Conservation (phyloP, 2,113 vertebrate species). For the Motacilla alba region DNA sequence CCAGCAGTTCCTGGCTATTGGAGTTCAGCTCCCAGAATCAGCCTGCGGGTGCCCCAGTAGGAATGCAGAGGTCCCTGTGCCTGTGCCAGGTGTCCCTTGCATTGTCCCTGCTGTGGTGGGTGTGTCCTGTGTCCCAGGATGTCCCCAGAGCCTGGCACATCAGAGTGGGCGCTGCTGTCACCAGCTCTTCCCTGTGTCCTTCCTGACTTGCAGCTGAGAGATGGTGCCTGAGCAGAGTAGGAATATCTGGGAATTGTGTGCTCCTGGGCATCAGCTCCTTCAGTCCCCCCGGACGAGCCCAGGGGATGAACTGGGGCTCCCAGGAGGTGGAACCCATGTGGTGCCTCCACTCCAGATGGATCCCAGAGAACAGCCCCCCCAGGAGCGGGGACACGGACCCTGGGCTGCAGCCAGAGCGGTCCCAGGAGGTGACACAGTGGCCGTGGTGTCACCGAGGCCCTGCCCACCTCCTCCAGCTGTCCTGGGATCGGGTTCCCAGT, state of each 20-base stretch:
- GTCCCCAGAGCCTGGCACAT: not conserved
- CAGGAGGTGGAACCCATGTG: rapidly evolving
- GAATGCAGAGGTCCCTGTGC: not conserved
- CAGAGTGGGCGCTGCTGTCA: not conserved
- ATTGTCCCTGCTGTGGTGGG: not conserved
- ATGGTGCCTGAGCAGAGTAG: rapidly evolving
- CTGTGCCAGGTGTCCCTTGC: not conserved
- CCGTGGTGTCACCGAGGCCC: rapidly evolving
- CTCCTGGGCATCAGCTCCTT: not conserved
- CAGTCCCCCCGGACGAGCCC: rapidly evolving
- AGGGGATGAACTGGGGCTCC: not conserved
- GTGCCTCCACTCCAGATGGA: rapidly evolving
- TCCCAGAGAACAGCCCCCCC: not conserved
- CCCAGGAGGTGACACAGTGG: not conserved
- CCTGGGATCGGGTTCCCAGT: not conserved
- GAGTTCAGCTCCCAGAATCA: not conserved
- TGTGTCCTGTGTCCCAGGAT: not conserved
- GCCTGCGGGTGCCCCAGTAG: rapidly evolving
- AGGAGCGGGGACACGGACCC: not conserved
- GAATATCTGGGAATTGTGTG: too few relatives aligned
- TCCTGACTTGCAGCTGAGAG: not conserved
- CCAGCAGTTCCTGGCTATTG: not conserved
- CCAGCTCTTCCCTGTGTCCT: not conserved
- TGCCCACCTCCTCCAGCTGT: not conserved
- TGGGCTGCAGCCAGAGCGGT: rapidly evolving